Conservation (phyloP, 2,113 vertebrate genomes). For the Scolopax mira region DNA sequence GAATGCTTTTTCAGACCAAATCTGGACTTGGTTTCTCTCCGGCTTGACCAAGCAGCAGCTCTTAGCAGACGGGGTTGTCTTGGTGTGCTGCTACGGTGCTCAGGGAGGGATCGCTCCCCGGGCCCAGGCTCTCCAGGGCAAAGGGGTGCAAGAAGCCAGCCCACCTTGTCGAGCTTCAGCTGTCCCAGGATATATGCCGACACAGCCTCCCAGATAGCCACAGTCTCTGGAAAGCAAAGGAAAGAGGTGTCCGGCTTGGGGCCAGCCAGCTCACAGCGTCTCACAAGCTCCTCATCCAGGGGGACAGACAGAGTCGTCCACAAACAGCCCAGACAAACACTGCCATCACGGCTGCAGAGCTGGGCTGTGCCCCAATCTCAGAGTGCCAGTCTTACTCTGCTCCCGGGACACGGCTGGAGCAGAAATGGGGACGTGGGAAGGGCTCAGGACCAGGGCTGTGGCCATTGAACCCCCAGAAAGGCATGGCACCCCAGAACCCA, state of each 20-base stretch:
- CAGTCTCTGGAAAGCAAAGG: not conserved
- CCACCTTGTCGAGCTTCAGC: not conserved
- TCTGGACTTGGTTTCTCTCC: not conserved
- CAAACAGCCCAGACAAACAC: not conserved
- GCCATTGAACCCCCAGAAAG: too few species aligned
- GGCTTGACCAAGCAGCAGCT: not conserved
- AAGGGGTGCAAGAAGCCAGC: not conserved
- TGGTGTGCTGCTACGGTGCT: not conserved
- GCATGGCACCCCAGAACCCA: too few species aligned
- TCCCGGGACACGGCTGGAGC: not conserved
- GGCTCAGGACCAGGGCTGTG: too few species aligned
- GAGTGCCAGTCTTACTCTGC: not conserved
- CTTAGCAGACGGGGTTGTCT: not conserved
- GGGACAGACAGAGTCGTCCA: too few species aligned
- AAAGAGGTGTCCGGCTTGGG: not conserved
- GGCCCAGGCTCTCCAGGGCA: too few species aligned
- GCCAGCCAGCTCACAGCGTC: not conserved
- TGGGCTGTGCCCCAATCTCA: not conserved
- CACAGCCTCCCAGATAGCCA: not conserved
- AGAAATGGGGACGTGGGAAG: too few species aligned
- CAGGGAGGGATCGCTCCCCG: not conserved
- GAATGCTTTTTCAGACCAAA: not conserved
- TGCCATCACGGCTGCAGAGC: too few species aligned
- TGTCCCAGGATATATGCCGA: not conserved
- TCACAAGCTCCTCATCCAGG: not conserved